A percentile compares a stretch with the other conserved stretches of the same genome.
Evolutionary conservation across 1,140 invertebrate genomes (phyloP).

Genomic region (Cotesia glomerata): DNA sequence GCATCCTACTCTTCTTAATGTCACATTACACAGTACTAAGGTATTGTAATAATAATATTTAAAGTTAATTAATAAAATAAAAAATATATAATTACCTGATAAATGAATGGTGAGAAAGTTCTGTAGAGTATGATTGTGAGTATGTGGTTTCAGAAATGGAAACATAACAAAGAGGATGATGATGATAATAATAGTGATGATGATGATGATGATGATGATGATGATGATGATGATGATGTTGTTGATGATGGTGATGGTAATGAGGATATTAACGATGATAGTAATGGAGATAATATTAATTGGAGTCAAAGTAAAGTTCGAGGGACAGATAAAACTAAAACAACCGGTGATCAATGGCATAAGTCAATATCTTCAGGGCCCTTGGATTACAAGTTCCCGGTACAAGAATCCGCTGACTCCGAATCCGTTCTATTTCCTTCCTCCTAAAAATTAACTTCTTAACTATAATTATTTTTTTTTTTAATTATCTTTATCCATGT

Average conservation of each 20-base stretch:
- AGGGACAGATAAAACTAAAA: constrained; percentile 1
- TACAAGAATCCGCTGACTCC: constrained; percentile 39
- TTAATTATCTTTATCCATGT: background rate
- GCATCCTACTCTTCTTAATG: constrained; percentile 83
- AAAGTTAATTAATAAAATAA: background rate
- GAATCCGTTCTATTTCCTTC: constrained; percentile 51
- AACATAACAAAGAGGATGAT: constrained; percentile 12
- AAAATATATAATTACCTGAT: background rate
- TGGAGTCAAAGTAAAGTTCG: background rate
- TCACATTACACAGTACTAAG: constrained; percentile 81
- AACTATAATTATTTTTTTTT: background rate
- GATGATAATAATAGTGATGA: constrained; percentile 10
- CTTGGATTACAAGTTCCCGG: constrained; percentile 25
- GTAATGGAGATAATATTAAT: background rate
- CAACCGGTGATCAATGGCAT: constrained; percentile 4
- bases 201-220: constrained; percentile 8
- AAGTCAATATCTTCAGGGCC: constrained; percentile 15
- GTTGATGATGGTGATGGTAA: constrained; percentile 7
- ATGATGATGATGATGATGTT: constrained; percentile 8
- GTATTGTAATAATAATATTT: constrained; percentile 59
- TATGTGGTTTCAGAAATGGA: constrained; percentile 30
- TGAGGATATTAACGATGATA: background rate
- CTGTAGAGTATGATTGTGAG: constrained; percentile 13
- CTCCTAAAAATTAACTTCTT: constrained; percentile 39
- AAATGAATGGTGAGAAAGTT: background rate